These are phyloP conservation scores for Rhinoderma darwinii DNA, from an alignment of 2,113 vertebrate species.

Conservation along the genomic window DNA sequence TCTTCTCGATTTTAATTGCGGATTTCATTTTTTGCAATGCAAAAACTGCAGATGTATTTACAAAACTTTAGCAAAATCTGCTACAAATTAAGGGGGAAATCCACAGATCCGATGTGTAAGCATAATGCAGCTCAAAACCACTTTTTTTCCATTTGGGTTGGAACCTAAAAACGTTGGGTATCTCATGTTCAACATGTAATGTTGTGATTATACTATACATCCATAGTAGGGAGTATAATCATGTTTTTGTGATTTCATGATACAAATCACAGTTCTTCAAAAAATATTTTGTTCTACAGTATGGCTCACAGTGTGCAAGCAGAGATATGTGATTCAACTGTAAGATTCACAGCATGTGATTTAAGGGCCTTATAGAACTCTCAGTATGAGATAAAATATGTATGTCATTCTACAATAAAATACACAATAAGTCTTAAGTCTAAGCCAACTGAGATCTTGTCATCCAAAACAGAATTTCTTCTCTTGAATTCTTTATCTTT, in stretches of 20 bases:
- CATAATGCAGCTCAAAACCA: too few relatives aligned
- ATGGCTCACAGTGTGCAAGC: constrained; percentile 12
- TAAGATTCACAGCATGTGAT: constrained; percentile 16
- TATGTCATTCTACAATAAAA: constrained; percentile 28
- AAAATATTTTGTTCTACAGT: neutral
- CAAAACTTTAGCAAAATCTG: too few relatives aligned
- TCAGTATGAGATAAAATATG: constrained; percentile 40
- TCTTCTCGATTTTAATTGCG: too few relatives aligned
- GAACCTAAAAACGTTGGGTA: neutral
- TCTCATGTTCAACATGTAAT: neutral
- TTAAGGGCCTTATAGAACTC: constrained; percentile 24
- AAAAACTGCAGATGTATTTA: too few relatives aligned
- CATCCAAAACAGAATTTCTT: neutral
- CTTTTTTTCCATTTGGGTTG: neutral
- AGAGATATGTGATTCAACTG: constrained; percentile 10
- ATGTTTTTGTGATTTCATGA: neutral
- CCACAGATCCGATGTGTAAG: too few relatives aligned
- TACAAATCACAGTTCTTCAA: neutral
- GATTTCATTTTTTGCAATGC: too few relatives aligned
- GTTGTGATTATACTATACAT: neutral
- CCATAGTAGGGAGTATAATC: neutral
- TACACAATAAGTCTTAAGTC: constrained; percentile 9
- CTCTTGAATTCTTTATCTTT: neutral
- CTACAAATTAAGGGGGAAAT: too few relatives aligned
- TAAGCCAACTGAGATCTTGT: neutral